Percentiles rank a stretch among this genome's conserved stretches.
Evolutionary conservation across 1,140 invertebrate species (phyloP).

Genomic region (Ceratina australensis): DNA sequence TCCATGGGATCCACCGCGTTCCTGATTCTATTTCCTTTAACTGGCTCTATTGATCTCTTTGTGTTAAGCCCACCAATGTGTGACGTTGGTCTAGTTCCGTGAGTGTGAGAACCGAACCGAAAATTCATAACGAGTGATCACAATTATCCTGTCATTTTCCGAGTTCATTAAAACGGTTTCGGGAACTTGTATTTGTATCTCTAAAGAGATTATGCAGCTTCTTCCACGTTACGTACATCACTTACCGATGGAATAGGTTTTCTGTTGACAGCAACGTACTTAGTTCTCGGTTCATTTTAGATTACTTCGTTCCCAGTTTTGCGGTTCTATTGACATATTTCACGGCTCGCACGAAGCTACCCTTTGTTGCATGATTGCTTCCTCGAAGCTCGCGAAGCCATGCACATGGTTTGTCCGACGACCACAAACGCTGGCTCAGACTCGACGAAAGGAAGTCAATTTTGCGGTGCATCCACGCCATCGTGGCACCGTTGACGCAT

Average conservation of each 20-base stretch:
- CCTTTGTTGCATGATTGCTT: neutral
- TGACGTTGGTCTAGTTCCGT: constrained; percentile 16
- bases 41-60: constrained; percentile 53
- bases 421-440: constrained; percentile 33
- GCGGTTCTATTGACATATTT: neutral
- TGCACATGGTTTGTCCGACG: neutral
- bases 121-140: constrained; percentile 44
- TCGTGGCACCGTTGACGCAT: constrained; percentile 20
- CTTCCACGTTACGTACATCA: no score
- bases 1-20: constrained; percentile 61
- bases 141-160: constrained; percentile 12
- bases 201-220: neutral
- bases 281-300: neutral
- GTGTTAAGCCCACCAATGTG: constrained; percentile 25
- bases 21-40: constrained; percentile 62
- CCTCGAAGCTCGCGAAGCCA: neutral
- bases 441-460: constrained; percentile 25
- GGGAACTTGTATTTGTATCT: neutral
- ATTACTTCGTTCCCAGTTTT: neutral
- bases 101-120: constrained; percentile 64
- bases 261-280: neutral
- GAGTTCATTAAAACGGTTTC: neutral
- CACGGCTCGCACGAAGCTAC: neutral
- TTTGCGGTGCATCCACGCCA: constrained; percentile 43
- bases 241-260: neutral